Evolutionary conservation across 2,113 vertebrate species (phyloP), one percentile per base, ranked within the genome.

Genomic region (Muscicapa adusta): DNA sequence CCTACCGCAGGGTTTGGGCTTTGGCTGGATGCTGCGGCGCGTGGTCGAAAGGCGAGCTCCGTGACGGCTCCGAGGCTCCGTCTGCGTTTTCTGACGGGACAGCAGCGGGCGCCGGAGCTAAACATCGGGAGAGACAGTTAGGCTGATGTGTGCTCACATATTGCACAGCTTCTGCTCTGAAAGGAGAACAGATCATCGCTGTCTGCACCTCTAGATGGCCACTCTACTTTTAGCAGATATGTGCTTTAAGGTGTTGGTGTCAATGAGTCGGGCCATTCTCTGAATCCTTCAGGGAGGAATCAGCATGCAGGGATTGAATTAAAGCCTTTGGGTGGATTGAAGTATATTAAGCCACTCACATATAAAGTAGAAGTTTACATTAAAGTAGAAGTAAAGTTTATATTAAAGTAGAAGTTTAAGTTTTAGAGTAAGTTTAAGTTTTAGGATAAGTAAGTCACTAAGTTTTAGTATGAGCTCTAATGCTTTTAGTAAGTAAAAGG

Each of bases 21-120:
- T 99, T 29, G 99, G 99, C 96, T 99, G 99, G 97, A 99, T 98
- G 98, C 99, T 99, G 83, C 99, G 97, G 18, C 99, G 98, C 0
- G 99, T 99, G 26, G 99, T 99, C 2, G 99, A 99, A 18, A 99
- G 98, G 17, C 99, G 98, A 26, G 99, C 99, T 65, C 98, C 99
- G 0, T 98, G 98, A 9, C 98, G 98, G 74, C 98, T 98, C 4
- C 98, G 98, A 12, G 98, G 96, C 68, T 99, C 99, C 0, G 97
- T 98, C 18, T 98, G 98, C 10, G 98, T 98, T 96, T 99, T 99
- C 51, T 99, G 99, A 13, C 99, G 99, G 47, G 99, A 99, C 91
- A 99, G 98, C 65, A 99, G 98, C 16, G 99, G 99, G 63, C 99
- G 98, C 5, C 99, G 98, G 63, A 99, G 97, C 99, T 99, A 71